Evolutionary conservation across 1,140 invertebrate species (phyloP).

Genomic region (Zelostemma sp.): DNA sequence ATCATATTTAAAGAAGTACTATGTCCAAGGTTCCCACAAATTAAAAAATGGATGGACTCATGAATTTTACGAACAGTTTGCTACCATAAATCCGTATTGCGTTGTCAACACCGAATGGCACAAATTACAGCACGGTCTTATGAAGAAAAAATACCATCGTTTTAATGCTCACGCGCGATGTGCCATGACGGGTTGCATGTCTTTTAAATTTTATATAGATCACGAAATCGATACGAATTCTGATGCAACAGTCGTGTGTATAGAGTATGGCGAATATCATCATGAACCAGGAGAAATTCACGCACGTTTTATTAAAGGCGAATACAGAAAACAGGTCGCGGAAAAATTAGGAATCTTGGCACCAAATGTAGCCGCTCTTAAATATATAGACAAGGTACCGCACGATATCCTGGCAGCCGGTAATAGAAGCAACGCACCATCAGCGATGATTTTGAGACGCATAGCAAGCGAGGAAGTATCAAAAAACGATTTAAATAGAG

Average conservation of each 20-base stretch:
- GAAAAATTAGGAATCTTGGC: background rate
- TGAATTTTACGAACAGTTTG: background rate
- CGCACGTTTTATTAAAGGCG: slow-evolving; percentile 1
- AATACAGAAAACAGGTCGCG: slow-evolving; percentile 1
- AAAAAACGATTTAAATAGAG: slow-evolving; percentile 15
- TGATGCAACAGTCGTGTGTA: background rate
- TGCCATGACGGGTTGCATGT: slow-evolving; percentile 6
- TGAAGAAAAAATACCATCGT: background rate
- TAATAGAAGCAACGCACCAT: slow-evolving; percentile 11
- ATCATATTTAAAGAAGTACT: background rate
- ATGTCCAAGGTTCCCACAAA: background rate
- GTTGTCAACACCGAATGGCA: slow-evolving; percentile 5
- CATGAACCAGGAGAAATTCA: background rate
- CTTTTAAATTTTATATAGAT: slow-evolving; percentile 13
- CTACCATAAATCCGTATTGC: background rate
- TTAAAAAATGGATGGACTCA: background rate
- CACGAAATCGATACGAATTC: slow-evolving; percentile 1
- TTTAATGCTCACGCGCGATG: slow-evolving; percentile 9
- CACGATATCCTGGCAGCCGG: background rate
- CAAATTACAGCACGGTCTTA: background rate
- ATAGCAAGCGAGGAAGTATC: slow-evolving; percentile 1
- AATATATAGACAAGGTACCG: slow-evolving; percentile 1
- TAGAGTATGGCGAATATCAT: slow-evolving; percentile 7
- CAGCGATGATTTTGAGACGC: slow-evolving; percentile 4
- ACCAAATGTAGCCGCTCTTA: slow-evolving; percentile 1